A percentile compares a stretch with the other conserved stretches of the same genome.
These are phyloP conservation scores for Scaptodrosophila latifasciaeformis DNA, from an alignment of 2,888 invertebrate species.

Conservation along the genomic window DNA sequence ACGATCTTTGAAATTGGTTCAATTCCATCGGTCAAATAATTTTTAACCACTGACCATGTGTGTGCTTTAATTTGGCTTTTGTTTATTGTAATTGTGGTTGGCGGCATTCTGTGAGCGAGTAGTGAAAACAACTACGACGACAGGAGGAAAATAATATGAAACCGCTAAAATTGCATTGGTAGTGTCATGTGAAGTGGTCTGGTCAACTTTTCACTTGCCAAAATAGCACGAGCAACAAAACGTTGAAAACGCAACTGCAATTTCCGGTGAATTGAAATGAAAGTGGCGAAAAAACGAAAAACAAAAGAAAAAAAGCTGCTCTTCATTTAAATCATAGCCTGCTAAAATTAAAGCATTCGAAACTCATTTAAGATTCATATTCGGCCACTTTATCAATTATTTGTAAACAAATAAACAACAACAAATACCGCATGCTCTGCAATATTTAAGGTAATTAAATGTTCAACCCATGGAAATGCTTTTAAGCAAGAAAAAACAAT, in stretches of 20 bases:
- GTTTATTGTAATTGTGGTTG: no score
- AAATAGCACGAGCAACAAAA: neutral
- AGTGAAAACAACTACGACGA: slow-evolving; percentile 40
- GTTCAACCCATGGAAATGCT: no score
- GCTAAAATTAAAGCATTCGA: no score
- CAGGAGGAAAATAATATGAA: slow-evolving; percentile 7
- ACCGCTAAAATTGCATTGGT: slow-evolving; percentile 47
- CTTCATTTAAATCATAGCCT: no score
- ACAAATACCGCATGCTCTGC: neutral
- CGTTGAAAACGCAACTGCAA: slow-evolving; percentile 7
- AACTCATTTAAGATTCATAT: no score
- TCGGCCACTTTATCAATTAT: no score
- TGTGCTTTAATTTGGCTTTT: no score
- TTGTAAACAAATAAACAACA: neutral
- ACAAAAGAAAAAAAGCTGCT: slow-evolving; percentile 11
- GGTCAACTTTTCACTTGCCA: slow-evolving; percentile 4
- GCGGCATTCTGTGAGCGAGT: neutral
- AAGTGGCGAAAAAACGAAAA: slow-evolving; percentile 11
- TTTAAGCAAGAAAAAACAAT: no score
- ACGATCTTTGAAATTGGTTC: no score
- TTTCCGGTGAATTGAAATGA: slow-evolving; percentile 4
- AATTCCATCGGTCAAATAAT: no score
- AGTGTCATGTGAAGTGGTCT: slow-evolving; percentile 29
- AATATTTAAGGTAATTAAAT: neutral
- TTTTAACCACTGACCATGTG: no score